Conservation (phyloP, 1,140 invertebrate species). For the Notospermus geniculatus region DNA sequence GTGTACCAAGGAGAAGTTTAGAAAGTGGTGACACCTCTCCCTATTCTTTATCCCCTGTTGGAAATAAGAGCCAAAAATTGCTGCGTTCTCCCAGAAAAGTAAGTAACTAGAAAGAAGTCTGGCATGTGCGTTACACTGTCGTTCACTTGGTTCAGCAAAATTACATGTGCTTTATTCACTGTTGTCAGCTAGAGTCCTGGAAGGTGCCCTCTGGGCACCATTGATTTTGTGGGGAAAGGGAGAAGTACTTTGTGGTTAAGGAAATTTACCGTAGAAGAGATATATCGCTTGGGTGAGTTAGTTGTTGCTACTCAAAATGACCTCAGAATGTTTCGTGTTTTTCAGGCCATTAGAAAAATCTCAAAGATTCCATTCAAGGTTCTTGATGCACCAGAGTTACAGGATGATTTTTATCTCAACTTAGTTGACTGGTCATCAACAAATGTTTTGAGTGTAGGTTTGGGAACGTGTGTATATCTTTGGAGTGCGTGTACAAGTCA, state of each 20-base stretch:
- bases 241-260: too few species aligned
- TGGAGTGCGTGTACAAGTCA: slow-evolving; percentile 99
- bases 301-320: too few species aligned
- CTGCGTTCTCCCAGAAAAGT: slow-evolving; percentile 91
- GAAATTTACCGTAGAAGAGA: neutral
- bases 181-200: neutral
- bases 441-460: slow-evolving; percentile 97
- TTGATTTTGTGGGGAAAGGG: too few species aligned
- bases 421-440: slow-evolving; percentile 99
- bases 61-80: slow-evolving; percentile 90
- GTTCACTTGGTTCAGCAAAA: too few species aligned
- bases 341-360: slow-evolving; percentile 80
- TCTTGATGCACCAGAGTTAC: slow-evolving; percentile 95
- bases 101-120: too few species aligned
- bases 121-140: too few species aligned
- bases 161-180: too few species aligned
- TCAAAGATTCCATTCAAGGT: slow-evolving; percentile 97
- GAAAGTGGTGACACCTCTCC: slow-evolving; percentile 67
- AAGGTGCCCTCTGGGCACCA: too few species aligned
- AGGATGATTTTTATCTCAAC: slow-evolving; percentile 99
- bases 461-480: slow-evolving; percentile 96
- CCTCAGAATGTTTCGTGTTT: slow-evolving; percentile 10
- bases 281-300: too few species aligned
- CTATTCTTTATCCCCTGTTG: slow-evolving; percentile 90
- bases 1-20: slow-evolving; percentile 59